Base-by-base conservation (phyloP, 2,797 vertebrate genomes). In the Thamnophis elegans region DNA sequence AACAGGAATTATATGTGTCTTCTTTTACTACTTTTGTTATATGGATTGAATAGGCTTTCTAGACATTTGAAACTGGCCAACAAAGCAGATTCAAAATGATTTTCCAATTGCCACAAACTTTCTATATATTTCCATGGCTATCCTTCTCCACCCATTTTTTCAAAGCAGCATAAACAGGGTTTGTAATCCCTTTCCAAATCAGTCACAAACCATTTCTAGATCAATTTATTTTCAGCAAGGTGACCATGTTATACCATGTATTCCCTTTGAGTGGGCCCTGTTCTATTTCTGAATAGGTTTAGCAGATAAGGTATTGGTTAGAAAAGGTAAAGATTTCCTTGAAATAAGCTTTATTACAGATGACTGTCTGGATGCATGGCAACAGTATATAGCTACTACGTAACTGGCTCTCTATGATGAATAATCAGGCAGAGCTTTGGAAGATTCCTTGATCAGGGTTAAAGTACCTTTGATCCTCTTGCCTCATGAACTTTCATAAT, bases 391-490 rank as follows among this genome's bases (percentile, higher is more conserved):
- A 10, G 68, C 68, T 42, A 78, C 22, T 42, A 78, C 32, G 2
- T 97, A 97, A 97, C 95, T 96, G 94, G 58, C 91, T 93, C 92
- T 96, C 95, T 95, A 96, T 95, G 95, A 91, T 90, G 93, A 96
- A 93, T 94, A 94, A 95, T 95, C 95, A 92, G 59, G 65, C 93
- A 97, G 94, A 93, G 94, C 95, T 95, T 94, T 93, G 93, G 93
- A 95, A 93, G 89, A 87, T 96, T 96, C 95, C 96, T 96, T 96
- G 96, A 95, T 96, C 96, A 95, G 91, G 95, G 95, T 96, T 97
- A 96, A 95, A 95, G 95, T 94, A 96, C 96, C 73, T 97, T 95
- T 97, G 96, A 97, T 95, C 85, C 26, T 51, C 51, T 53, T 20
- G 12, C 54, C 25, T 96, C 0, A 0, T 93, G 95, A 94, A 94